Conservation (phyloP, 1,140 invertebrate genomes). For the Lamellibrachia luymesi region DNA sequence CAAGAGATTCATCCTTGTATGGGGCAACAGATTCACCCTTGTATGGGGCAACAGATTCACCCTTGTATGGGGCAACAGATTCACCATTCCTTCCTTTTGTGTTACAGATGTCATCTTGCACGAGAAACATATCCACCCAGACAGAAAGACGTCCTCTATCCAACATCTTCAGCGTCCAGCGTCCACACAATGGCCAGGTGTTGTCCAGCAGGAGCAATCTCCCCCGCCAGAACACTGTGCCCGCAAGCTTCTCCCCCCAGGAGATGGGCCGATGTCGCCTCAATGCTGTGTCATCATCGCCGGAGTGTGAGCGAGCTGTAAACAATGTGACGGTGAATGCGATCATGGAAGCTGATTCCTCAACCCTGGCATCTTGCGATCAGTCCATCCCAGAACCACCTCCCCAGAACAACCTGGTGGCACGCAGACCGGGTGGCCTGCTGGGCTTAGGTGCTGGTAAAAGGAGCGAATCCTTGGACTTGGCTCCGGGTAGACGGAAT, state of each 20-base stretch:
- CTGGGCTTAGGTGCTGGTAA: background rate
- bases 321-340: background rate
- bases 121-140: background rate
- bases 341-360: background rate
- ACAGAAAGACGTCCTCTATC: background rate
- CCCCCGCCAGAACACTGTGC: background rate
- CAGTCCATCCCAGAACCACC: background rate
- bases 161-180: background rate
- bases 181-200: background rate
- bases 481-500: background rate
- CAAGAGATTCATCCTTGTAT: too few species aligned
- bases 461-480: background rate
- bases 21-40: too few species aligned
- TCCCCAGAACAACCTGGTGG: background rate
- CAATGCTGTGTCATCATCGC: background rate
- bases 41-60: too few species aligned
- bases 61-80: background rate
- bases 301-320: background rate
- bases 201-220: background rate
- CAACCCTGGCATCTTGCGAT: background rate
- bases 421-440: background rate
- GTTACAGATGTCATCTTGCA: background rate
- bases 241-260: background rate
- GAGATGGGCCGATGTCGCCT: background rate
- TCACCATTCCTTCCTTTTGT: background rate